These are phyloP conservation scores for Eptesicus fuscus DNA, from an alignment of 2,113 vertebrate genomes.

Conservation along the genomic window DNA sequence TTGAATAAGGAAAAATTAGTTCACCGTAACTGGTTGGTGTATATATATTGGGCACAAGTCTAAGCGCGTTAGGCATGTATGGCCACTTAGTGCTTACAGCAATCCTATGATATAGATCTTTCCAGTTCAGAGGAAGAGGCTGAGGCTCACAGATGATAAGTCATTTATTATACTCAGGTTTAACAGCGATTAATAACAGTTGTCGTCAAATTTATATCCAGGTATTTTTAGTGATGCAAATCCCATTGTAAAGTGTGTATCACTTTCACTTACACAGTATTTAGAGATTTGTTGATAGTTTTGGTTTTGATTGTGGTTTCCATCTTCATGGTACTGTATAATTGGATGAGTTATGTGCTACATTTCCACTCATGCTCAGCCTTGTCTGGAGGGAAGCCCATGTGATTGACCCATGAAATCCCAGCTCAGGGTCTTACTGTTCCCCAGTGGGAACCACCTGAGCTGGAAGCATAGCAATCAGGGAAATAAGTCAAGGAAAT, in stretches of 20 bases:
- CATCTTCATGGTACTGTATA: neutral
- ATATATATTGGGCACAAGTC: neutral
- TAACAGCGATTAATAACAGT: neutral
- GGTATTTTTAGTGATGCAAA: neutral
- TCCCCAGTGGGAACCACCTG: neutral
- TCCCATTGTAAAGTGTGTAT: neutral
- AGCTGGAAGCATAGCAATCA: neutral
- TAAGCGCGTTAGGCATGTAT: neutral
- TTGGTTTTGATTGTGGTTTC: neutral
- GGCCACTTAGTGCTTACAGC: neutral
- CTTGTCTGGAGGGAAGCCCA: neutral
- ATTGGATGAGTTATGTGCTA: neutral
- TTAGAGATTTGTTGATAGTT: neutral
- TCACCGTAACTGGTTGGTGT: neutral
- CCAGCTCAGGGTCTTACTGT: neutral
- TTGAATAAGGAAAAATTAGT: neutral
- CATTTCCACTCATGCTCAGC: neutral
- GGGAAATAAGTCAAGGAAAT: neutral
- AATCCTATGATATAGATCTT: neutral
- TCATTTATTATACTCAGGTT: neutral
- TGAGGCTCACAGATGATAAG: neutral
- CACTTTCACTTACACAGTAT: neutral
- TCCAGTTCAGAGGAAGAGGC: neutral
- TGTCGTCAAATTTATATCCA: neutral
- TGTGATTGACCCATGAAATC: neutral